Evolutionary conservation across 1,140 invertebrate genomes (phyloP).

Genomic region (Ceratitis capitata): DNA sequence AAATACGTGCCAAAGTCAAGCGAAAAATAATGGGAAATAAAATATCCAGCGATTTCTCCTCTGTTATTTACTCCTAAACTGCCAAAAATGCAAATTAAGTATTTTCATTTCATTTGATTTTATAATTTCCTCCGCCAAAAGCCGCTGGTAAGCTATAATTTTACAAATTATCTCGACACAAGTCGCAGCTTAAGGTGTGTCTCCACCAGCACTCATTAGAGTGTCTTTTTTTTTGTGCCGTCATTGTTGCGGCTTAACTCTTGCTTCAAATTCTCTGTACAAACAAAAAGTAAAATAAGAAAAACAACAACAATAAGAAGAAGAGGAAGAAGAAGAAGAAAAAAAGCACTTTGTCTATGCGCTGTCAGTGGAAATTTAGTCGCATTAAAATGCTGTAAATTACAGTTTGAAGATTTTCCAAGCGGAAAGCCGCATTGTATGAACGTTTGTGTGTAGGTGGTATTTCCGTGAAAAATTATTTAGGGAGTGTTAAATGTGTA

Average conservation of each 20-base stretch:
- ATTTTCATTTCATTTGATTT: background rate
- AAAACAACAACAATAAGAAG: too few relatives aligned
- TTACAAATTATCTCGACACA: slow-evolving; percentile 25
- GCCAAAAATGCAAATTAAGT: slow-evolving; percentile 29
- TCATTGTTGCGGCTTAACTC: background rate
- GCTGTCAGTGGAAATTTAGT: slow-evolving; percentile 32
- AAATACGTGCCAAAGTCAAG: background rate
- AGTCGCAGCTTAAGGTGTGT: background rate
- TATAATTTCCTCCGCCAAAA: background rate
- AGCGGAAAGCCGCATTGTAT: background rate
- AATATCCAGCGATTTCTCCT: background rate
- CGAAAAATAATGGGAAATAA: background rate
- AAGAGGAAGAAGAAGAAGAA: background rate
- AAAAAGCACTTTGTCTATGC: background rate
- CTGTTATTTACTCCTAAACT: too few relatives aligned
- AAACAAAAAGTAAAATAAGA: too few relatives aligned
- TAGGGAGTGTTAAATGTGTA: background rate
- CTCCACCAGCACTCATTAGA: background rate
- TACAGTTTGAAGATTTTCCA: slow-evolving; percentile 8
- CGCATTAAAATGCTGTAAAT: slow-evolving; percentile 27
- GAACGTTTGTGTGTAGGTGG: background rate
- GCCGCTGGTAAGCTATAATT: slow-evolving; percentile 26
- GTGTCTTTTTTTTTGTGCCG: background rate
- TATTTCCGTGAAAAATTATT: background rate
- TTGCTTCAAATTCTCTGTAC: background rate